Evolutionary conservation across 2,113 vertebrate genomes (phyloP).

Genomic region (Labrus mixtus): DNA sequence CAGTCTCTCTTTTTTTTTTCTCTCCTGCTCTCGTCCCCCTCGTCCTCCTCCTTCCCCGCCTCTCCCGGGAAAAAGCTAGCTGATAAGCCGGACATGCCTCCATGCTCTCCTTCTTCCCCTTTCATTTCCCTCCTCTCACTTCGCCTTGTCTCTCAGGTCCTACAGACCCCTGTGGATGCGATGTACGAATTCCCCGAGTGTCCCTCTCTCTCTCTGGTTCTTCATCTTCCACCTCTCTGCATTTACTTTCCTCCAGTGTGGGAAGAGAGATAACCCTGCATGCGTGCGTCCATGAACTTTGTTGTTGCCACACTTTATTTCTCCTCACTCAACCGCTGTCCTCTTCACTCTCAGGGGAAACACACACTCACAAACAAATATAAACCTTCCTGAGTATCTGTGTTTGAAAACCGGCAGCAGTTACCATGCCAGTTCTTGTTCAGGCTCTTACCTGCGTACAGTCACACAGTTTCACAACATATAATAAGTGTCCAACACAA

Average conservation of each 20-base stretch:
- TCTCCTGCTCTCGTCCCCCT: not conserved
- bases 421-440: not conserved
- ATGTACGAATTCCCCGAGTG: slow-evolving; percentile 31
- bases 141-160: slow-evolving; percentile 37
- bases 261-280: slow-evolving; percentile 34
- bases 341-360: slow-evolving; percentile 8
- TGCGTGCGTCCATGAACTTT: slow-evolving; percentile 5
- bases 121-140: slow-evolving; percentile 46
- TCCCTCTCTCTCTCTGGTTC: slow-evolving; percentile 22
- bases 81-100: slow-evolving; percentile 58
- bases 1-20: not conserved
- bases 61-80: slow-evolving; percentile 36
- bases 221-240: slow-evolving; percentile 36
- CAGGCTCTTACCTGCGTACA: not conserved
- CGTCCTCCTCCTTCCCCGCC: not conserved
- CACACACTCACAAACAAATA: not conserved
- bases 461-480: not conserved
- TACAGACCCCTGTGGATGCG: slow-evolving; percentile 17
- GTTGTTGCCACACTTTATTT: slow-evolving; percentile 24
- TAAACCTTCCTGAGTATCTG: not conserved
- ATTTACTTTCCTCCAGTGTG: slow-evolving; percentile 1
- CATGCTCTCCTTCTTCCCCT: slow-evolving; percentile 42
- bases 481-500: not conserved
- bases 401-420: not conserved
- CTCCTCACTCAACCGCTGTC: not conserved